Evolutionary conservation across 2,797 vertebrate species (phyloP).

Genomic region (Mionectes olivaceus): DNA sequence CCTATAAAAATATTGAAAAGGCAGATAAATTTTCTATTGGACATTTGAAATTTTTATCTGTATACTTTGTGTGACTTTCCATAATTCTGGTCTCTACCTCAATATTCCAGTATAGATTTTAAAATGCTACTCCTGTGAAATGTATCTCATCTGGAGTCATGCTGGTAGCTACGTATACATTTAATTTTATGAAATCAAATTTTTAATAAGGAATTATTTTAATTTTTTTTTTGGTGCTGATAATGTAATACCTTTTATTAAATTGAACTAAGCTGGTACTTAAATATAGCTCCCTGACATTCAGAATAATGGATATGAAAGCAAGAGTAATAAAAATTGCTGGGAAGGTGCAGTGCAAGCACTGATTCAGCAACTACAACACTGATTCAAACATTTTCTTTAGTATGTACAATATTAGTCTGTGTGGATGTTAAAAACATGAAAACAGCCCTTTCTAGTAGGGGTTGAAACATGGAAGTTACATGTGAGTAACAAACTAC

Average conservation of each 20-base stretch:
- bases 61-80: not conserved
- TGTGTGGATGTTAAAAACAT: conserved; percentile 20
- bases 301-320: conserved; percentile 62
- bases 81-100: not conserved
- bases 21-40: not conserved
- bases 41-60: not conserved
- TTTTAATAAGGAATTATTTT: conserved; percentile 18
- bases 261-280: conserved; percentile 27
- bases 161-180: not conserved
- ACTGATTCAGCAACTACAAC: conserved; percentile 48
- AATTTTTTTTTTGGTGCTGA: not conserved
- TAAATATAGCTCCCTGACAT: conserved; percentile 65
- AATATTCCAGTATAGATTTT: not conserved
- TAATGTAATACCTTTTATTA: conserved; percentile 59
- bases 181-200: conserved; percentile 24
- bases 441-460: not conserved
- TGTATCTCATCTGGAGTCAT: not conserved
- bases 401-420: conserved; percentile 34
- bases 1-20: not conserved
- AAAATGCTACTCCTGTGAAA: not conserved
- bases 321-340: conserved; percentile 57
- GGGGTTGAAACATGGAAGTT: not conserved
- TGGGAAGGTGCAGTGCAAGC: conserved; percentile 38
- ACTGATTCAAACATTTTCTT: conserved; percentile 61
- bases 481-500: not conserved